A percentile compares a stretch with the other conserved stretches of the same genome.
These are phyloP conservation scores for Tribolium madens DNA, from an alignment of 1,140 invertebrate species.

Conservation along the genomic window DNA sequence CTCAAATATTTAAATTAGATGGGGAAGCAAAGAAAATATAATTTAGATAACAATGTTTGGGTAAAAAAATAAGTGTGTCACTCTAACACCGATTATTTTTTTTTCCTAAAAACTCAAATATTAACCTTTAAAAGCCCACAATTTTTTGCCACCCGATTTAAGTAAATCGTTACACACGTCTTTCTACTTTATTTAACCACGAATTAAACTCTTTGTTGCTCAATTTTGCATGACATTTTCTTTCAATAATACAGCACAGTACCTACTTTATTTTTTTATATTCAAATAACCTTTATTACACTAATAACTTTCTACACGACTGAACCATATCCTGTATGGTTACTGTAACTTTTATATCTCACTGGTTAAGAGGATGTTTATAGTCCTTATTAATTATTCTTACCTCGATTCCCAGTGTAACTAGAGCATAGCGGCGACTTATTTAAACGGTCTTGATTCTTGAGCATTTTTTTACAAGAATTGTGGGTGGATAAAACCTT, in stretches of 20 bases:
- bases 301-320: constrained; percentile 37
- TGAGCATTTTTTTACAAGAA: neutral
- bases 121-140: constrained; percentile 5
- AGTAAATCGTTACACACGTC: constrained; percentile 28
- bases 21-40: neutral
- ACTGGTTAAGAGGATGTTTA: constrained; percentile 41
- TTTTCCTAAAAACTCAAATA: neutral
- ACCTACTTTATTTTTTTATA: constrained; percentile 3
- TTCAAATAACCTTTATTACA: constrained; percentile 25
- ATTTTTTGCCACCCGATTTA: neutral
- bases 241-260: neutral
- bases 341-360: constrained; percentile 30
- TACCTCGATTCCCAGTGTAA: constrained; percentile 33
- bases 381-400: constrained; percentile 25
- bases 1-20: constrained; percentile 8
- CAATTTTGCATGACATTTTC: constrained; percentile 4
- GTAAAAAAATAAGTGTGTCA: constrained; percentile 17
- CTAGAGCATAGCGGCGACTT: constrained; percentile 35
- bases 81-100: neutral
- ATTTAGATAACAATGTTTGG: neutral
- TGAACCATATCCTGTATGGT: constrained; percentile 37
- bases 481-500: neutral
- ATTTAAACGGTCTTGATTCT: neutral
- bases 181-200: constrained; percentile 24
- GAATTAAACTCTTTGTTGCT: neutral